Percentiles rank a stretch among this genome's conserved stretches.
phyloP scores from a whole-genome alignment of 2,797 vertebrate species.

The Limosa lapponica region DNA sequence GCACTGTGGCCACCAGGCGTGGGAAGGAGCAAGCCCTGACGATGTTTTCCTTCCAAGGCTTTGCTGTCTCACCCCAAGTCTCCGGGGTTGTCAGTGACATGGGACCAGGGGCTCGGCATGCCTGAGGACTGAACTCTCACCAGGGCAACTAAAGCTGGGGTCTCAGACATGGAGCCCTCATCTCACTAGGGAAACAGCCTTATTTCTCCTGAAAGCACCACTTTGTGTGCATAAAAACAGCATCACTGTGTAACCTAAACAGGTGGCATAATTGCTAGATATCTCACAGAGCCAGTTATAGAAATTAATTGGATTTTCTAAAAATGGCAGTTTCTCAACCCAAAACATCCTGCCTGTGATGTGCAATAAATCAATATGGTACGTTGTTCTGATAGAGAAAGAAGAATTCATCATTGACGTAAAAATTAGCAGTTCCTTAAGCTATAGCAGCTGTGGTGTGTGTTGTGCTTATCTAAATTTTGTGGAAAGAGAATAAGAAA shows the following conservation, averaged over 20 bases:
- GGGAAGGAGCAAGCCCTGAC: not conserved
- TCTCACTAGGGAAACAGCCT: not conserved
- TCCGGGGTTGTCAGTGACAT: not conserved
- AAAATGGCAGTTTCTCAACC: not conserved
- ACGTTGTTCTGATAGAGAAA: not conserved
- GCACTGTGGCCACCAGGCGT: accelerated
- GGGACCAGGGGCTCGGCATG: accelerated
- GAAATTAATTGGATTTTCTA: not conserved
- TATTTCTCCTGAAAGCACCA: not conserved
- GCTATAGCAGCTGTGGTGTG: not conserved
- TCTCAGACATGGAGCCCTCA: not conserved
- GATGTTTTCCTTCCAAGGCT: not conserved
- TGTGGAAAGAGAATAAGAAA: not conserved
- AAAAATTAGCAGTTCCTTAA: not conserved
- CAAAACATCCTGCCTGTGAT: not conserved
- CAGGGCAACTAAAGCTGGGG: not conserved
- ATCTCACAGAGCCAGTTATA: not conserved
- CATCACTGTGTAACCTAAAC: not conserved
- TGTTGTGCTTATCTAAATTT: not conserved
- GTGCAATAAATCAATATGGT: not conserved
- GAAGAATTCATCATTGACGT: not conserved
- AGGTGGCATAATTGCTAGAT: not conserved
- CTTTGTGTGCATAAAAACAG: not conserved
- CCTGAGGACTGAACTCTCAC: not conserved
- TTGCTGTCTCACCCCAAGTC: not conserved